phyloP scores from a whole-genome alignment of 2,797 vertebrate genomes.

The Arrhamphus sclerolepis region DNA sequence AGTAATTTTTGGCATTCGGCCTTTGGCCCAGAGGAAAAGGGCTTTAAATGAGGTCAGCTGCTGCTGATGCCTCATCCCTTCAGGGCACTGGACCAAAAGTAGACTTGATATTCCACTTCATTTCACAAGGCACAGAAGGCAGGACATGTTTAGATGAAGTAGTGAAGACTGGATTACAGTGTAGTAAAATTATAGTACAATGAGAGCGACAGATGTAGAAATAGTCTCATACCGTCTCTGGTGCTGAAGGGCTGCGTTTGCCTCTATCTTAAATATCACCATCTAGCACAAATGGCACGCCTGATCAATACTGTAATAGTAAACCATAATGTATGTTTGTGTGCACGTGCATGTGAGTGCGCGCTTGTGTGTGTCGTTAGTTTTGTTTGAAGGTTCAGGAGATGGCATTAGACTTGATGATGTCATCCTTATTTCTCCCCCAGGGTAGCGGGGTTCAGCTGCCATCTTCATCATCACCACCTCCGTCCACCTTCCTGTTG shows the following conservation, averaged over 20 bases:
- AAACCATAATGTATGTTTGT: slow-evolving; percentile 68
- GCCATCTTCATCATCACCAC: slow-evolving; percentile 11
- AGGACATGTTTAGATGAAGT: slow-evolving; percentile 31
- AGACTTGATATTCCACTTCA: slow-evolving; percentile 20
- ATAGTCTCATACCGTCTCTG: slow-evolving; percentile 29
- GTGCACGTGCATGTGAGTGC: neutral
- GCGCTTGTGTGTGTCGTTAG: slow-evolving; percentile 43
- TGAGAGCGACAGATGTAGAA: slow-evolving; percentile 22
- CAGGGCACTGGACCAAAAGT: neutral
- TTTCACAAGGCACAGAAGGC: slow-evolving; percentile 34
- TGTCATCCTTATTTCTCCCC: slow-evolving; percentile 56
- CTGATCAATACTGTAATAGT: slow-evolving; percentile 75
- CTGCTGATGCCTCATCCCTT: slow-evolving; percentile 22
- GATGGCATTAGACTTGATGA: slow-evolving; percentile 60
- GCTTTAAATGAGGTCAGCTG: slow-evolving; percentile 51
- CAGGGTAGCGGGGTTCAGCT: slow-evolving; percentile 30
- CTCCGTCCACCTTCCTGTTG: neutral
- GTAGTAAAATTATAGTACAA: slow-evolving; percentile 10
- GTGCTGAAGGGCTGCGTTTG: slow-evolving; percentile 28
- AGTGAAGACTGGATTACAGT: slow-evolving; percentile 18
- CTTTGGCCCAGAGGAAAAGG: slow-evolving; percentile 24
- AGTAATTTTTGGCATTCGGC: slow-evolving; percentile 18
- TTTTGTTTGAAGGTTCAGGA: slow-evolving; percentile 57
- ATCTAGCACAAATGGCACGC: slow-evolving; percentile 60
- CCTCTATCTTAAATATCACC: slow-evolving; percentile 69